Base-by-base conservation (phyloP, 2,888 invertebrate species). In the Tuta absoluta region DNA sequence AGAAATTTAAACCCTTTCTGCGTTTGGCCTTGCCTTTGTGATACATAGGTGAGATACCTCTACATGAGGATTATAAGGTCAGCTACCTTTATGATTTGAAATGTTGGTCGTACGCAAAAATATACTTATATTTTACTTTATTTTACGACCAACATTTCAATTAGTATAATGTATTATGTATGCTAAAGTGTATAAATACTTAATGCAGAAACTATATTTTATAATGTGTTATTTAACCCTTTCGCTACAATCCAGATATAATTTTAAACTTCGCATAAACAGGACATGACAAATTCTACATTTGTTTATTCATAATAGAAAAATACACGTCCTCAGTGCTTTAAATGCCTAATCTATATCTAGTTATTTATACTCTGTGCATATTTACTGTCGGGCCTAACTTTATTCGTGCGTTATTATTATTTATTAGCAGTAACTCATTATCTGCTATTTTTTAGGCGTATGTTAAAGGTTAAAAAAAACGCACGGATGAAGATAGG, bases 261-360 rank as follows among this genome's bases (percentile, higher is more conserved):
- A 2, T 58, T 58, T 58, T 38, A 48, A 48, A 48, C 38, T 64
- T 65, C 62, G 63, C 65, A 67, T 41, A 24, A 61, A 61, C 48
- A 48, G 11, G 19, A 28, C 11, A 77, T 79, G 76, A 82, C 76
- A 86, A 84, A 82, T 76, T 78, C 86, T 87, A 87, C 81, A 67
- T 78, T 76, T 74, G 67, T 75, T 76, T 84, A 81, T 78, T 77
- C 84, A 81, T 78, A 68, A 84, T 88, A 91, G 84, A 91, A 91
- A 91, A 90, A 91, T 91, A 91, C 91, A 91, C 91, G 91, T 89
- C 86, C 85, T 82, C 78, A 89, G 91, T 91, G 90, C 87, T 87
- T 91, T 90, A 79, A 78, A 75, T 71, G 72, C 74, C 80, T 84
- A 82, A 73, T 72, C 77, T 82, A 81, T 76, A 69, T 71, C 73